Base-by-base conservation (phyloP, 2,113 vertebrate genomes). In the Melanerpes aurifrons region DNA sequence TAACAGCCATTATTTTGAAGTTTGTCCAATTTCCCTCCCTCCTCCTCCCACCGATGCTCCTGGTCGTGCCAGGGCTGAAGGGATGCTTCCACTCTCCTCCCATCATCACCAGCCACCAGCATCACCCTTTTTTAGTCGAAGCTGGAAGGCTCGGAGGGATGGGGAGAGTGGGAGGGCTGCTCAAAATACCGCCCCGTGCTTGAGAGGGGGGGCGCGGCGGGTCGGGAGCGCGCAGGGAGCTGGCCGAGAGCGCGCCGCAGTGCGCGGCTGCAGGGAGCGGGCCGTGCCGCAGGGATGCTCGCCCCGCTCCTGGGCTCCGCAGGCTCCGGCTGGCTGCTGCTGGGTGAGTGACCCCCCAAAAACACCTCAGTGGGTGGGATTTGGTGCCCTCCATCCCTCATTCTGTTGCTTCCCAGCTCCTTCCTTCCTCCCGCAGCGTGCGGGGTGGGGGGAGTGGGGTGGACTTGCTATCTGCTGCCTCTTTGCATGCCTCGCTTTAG, bases 231-330 rank as follows among this genome's bases (percentile, higher is more conserved):
- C 69, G n/a, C 50, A 53, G 50, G 50, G 28, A 9, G 31, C 40
- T 59, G 29, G 35, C 40, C 9, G 53, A 70, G 64, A 78, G 57
- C 29, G 93, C 89, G 96, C 96, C 86, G 96, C 94, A 84, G 91
- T 74, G 77, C 81, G 53, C 66, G 76, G 88, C 74, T 21, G 48
- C 79, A 31, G 45, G 82, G 87, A 83, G 93, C 94, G 67, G 87
- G 82, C 95, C 93, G 54, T 87, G 88, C 90, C 71, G 94, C 87
- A 92, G 96, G 96, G 94, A 98, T 98, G 98, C 97, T 98, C 89
- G 96, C 97, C 89, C 97, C 97, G 91, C 95, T 98, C 82, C 96
- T 98, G 32, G 93, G 97, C 75, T 97, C 97, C 3, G 98, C 96
- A 57, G 97, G 97, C 82, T 97, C 98, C 47, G 94, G 98, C 88